phyloP scores from a whole-genome alignment of 1,140 invertebrate species.

The Temnothorax longispinosus region DNA sequence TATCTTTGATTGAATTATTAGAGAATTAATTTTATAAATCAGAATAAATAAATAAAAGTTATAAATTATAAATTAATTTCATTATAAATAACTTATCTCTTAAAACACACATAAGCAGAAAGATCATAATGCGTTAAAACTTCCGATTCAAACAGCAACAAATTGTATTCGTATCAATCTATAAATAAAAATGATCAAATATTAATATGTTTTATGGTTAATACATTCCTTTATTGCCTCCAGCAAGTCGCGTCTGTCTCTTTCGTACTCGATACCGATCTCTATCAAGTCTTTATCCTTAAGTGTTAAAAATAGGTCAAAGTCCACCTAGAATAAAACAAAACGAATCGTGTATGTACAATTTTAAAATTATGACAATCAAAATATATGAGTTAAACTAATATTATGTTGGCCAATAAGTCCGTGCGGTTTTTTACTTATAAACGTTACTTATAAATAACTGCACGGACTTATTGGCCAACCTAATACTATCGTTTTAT shows the following conservation, averaged over 20 bases:
- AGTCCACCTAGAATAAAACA: slow-evolving; percentile 78
- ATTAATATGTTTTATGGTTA: slow-evolving; percentile 23
- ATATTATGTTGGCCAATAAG: not conserved
- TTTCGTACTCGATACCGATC: slow-evolving; percentile 79
- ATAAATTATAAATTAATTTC: slow-evolving; percentile 16
- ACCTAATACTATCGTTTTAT: too few relatives aligned
- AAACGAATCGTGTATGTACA: slow-evolving; percentile 10
- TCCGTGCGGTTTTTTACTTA: too few relatives aligned
- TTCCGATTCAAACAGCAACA: not conserved
- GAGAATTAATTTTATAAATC: not conserved
- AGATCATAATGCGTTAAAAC: not conserved
- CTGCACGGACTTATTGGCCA: too few relatives aligned
- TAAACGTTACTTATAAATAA: too few relatives aligned
- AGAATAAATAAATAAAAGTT: slow-evolving; percentile 1
- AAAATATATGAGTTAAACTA: not conserved
- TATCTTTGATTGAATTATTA: slow-evolving; percentile 25
- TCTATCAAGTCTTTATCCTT: slow-evolving; percentile 79
- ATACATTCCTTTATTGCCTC: slow-evolving; percentile 74
- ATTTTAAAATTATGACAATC: not conserved
- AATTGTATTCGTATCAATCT: not conserved
- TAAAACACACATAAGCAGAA: not conserved
- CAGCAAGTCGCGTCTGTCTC: slow-evolving; percentile 76
- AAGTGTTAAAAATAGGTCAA: slow-evolving; percentile 81
- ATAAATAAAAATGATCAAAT: slow-evolving; percentile 30
- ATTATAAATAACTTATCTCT: not conserved